Conservation (phyloP, 1,140 invertebrate species). For the Polypedilum pembai region DNA sequence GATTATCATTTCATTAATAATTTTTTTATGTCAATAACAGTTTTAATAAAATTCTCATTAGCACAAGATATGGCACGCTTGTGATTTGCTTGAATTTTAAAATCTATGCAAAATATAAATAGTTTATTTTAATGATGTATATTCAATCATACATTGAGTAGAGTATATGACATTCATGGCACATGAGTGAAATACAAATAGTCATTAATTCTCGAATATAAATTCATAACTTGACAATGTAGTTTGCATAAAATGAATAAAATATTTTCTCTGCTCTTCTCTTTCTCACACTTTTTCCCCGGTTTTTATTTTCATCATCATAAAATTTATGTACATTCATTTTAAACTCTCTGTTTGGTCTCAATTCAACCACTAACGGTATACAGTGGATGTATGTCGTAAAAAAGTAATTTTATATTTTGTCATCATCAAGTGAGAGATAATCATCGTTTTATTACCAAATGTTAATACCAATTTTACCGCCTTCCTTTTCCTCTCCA, state of each 20-base stretch:
- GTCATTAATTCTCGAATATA: background rate
- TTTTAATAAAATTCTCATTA: background rate
- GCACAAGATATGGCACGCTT: background rate
- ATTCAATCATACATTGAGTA: background rate
- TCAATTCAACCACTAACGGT: background rate
- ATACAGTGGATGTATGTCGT: conserved; percentile 6
- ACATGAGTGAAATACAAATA: background rate
- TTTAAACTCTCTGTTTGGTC: background rate
- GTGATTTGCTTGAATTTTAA: background rate
- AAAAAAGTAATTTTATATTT: background rate
- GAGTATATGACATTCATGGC: background rate
- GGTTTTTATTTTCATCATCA: background rate
- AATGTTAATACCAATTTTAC: conserved; percentile 5
- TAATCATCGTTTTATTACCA: conserved; percentile 13
- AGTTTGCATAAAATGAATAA: background rate
- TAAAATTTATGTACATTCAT: background rate
- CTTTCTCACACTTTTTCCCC: too few relatives aligned
- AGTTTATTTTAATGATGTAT: background rate
- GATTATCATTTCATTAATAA: conserved; percentile 7
- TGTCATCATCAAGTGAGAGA: conserved; percentile 5
- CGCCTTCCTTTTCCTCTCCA: background rate
- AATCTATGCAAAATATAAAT: background rate
- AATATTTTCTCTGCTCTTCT: too few relatives aligned
- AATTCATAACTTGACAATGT: conserved; percentile 3
- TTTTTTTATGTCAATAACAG: background rate